phyloP scores from a whole-genome alignment of 2,113 vertebrate genomes.

The Atrichornis clamosus region DNA sequence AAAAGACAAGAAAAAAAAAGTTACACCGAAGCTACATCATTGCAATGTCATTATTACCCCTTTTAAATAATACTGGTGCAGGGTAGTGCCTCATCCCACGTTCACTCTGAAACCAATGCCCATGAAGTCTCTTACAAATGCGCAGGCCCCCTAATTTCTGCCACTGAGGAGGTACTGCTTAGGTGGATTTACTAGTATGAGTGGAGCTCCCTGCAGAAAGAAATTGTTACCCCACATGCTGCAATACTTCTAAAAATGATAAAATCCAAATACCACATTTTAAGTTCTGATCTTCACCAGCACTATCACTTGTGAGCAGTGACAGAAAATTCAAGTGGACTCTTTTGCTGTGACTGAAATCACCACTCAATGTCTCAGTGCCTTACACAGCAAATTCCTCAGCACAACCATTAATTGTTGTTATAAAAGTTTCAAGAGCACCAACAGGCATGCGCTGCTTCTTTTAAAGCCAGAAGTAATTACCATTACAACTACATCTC shows the following conservation, averaged over 20 bases:
- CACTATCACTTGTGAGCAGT: neutral
- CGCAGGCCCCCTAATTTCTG: neutral
- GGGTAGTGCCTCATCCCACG: neutral
- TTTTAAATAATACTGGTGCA: neutral
- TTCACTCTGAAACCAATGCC: neutral
- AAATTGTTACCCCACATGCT: neutral
- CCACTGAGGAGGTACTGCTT: neutral
- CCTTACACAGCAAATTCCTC: neutral
- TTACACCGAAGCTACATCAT: neutral
- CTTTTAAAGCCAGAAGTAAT: neutral
- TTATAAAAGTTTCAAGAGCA: neutral
- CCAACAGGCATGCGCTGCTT: neutral
- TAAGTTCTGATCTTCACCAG: neutral
- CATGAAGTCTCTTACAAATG: neutral
- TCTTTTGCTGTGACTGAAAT: neutral
- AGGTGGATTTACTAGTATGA: neutral
- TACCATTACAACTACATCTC: neutral
- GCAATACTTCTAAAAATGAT: neutral
- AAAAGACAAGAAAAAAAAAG: neutral
- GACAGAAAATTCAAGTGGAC: neutral
- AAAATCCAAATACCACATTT: neutral
- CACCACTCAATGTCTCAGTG: neutral
- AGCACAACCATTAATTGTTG: neutral
- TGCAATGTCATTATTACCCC: neutral
- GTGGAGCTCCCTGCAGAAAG: neutral